phyloP scores from a whole-genome alignment of 2,113 vertebrate species.

The Ciconia boyciana region DNA sequence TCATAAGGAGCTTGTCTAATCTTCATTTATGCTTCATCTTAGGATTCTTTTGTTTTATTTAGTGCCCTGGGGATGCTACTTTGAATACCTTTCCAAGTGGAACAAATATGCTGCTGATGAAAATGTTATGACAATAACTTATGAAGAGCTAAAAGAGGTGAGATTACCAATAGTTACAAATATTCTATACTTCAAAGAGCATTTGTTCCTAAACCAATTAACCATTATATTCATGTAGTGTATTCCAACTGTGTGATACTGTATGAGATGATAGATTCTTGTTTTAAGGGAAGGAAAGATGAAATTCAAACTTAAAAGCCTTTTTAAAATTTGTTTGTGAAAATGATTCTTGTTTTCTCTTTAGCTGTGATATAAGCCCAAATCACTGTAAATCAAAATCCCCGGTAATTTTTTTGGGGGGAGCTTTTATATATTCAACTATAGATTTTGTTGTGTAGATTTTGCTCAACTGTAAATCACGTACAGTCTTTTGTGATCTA shows the following conservation, averaged over 20 bases:
- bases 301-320: background rate
- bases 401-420: background rate
- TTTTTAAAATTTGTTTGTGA: background rate
- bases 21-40: background rate
- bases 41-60: background rate
- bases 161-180: background rate
- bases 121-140: constrained; percentile 75
- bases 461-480: background rate
- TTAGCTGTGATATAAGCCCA: background rate
- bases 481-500: background rate
- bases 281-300: background rate
- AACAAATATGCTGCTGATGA: constrained; percentile 69
- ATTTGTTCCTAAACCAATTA: background rate
- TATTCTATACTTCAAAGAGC: background rate
- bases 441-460: background rate
- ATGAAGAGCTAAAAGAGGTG: constrained; percentile 81
- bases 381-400: background rate
- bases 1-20: background rate
- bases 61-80: constrained; percentile 79
- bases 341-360: background rate
- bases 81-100: constrained; percentile 74
- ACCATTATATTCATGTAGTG: background rate
- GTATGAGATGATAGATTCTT: background rate
- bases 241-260: background rate
- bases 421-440: background rate